Conservation (phyloP, 2,888 invertebrate genomes). For the Oscheius sp. region DNA sequence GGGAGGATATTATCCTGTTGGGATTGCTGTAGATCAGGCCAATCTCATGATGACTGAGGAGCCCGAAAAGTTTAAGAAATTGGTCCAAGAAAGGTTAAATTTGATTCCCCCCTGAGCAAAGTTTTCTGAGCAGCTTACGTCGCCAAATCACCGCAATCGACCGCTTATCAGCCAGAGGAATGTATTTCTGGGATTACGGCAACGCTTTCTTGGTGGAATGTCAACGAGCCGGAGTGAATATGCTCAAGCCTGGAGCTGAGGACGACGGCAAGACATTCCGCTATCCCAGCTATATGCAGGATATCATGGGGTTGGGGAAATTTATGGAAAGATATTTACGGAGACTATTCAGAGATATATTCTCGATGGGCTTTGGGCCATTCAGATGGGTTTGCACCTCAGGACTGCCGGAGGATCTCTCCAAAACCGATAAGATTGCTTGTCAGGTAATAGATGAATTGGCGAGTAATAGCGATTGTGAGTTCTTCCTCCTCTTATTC, state of each 20-base stretch:
- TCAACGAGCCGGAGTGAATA: constrained; percentile 75
- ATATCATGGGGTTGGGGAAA: constrained; percentile 76
- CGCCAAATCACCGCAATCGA: constrained; percentile 76
- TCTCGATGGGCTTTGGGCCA: constrained; percentile 78
- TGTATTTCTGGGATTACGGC: constrained; percentile 78
- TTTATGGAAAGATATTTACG: background rate
- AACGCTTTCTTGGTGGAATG: constrained; percentile 78
- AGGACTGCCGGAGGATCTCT: constrained; percentile 72
- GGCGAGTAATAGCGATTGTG: constrained; percentile 46
- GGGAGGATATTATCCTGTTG: constrained; percentile 71
- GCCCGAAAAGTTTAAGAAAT: constrained; percentile 73
- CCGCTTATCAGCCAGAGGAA: constrained; percentile 73
- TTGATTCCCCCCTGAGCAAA: background rate
- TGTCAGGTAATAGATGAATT: constrained; percentile 72
- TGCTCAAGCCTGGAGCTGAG: constrained; percentile 68
- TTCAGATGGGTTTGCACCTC: constrained; percentile 78
- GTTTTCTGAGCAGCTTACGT: constrained; percentile 71
- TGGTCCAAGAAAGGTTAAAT: constrained; percentile 74
- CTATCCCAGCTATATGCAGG: constrained; percentile 77
- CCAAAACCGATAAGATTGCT: constrained; percentile 75
- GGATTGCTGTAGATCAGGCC: constrained; percentile 73
- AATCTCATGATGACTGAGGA: constrained; percentile 73
- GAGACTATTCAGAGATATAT: constrained; percentile 73
- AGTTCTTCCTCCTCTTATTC: background rate
- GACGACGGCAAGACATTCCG: constrained; percentile 73